phyloP scores from a whole-genome alignment of 2,888 invertebrate genomes.

The Acholoe squamosa region DNA sequence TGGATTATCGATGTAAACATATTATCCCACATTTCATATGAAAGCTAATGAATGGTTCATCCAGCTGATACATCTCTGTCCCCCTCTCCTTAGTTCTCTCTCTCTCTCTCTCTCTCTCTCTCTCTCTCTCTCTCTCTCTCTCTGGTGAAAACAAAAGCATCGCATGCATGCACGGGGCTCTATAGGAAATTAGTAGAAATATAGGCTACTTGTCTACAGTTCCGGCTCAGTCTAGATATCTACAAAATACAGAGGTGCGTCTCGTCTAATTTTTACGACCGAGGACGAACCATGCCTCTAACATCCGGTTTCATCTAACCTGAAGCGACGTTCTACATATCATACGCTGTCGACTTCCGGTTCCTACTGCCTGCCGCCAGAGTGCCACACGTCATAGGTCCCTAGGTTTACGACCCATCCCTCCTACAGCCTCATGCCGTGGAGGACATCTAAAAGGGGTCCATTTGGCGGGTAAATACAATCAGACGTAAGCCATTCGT shows the following conservation, averaged over 20 bases:
- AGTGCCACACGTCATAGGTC: neutral
- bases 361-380: neutral
- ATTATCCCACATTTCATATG: too few relatives aligned
- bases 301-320: slow-evolving; percentile 37
- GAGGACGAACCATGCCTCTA: neutral
- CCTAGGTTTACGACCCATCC: neutral
- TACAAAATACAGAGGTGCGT: neutral
- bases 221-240: neutral
- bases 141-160: too few relatives aligned
- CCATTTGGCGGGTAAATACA: slow-evolving; percentile 49
- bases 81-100: too few relatives aligned
- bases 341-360: neutral
- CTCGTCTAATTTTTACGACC: neutral
- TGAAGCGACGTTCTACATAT: slow-evolving; percentile 43
- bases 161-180: too few relatives aligned
- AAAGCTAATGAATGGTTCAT: too few relatives aligned
- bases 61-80: too few relatives aligned
- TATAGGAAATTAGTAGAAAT: neutral
- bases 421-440: neutral
- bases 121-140: neutral
- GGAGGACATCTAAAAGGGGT: neutral
- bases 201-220: neutral
- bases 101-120: neutral
- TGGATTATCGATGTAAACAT: too few relatives aligned
- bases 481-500: slow-evolving; percentile 31